Conservation (phyloP, 1,140 invertebrate species). For the Drosophila eugracilis region DNA sequence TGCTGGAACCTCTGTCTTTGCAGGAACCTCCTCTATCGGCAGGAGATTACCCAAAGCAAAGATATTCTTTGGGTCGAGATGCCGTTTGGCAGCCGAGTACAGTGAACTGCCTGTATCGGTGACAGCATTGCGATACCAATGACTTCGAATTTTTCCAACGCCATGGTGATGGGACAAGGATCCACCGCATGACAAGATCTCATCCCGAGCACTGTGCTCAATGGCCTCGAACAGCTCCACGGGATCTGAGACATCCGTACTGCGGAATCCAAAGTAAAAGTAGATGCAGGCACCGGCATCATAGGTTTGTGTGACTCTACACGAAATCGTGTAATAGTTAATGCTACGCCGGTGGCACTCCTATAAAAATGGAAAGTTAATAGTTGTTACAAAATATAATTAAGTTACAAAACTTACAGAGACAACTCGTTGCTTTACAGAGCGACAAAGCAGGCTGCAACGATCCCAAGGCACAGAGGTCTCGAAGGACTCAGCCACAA, state of each 20-base stretch:
- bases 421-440: slow-evolving; percentile 93
- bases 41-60: slow-evolving; percentile 95
- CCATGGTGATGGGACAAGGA: slow-evolving; percentile 99
- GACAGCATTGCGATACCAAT: slow-evolving; percentile 92
- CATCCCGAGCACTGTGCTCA: slow-evolving; percentile 93
- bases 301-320: slow-evolving; percentile 97
- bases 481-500: slow-evolving; percentile 98
- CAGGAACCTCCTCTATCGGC: slow-evolving; percentile 27
- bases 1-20: slow-evolving; percentile 6
- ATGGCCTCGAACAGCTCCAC: slow-evolving; percentile 93
- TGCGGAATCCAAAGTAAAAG: slow-evolving; percentile 98
- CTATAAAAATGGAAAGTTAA: slow-evolving; percentile 39
- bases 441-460: slow-evolving; percentile 92
- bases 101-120: slow-evolving; percentile 91
- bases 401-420: slow-evolving; percentile 45
- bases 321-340: slow-evolving; percentile 89
- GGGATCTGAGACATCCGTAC: slow-evolving; percentile 89
- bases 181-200: slow-evolving; percentile 95
- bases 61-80: slow-evolving; percentile 97
- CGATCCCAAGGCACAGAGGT: slow-evolving; percentile 99
- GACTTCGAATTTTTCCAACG: slow-evolving; percentile 95
- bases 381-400: neutral
- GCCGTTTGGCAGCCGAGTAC: slow-evolving; percentile 92
- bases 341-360: slow-evolving; percentile 90
- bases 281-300: slow-evolving; percentile 99